A percentile compares a stretch with the other conserved stretches of the same genome.
phyloP scores from a whole-genome alignment of 1,140 invertebrate species.

The Panagrolaimus sp. region DNA sequence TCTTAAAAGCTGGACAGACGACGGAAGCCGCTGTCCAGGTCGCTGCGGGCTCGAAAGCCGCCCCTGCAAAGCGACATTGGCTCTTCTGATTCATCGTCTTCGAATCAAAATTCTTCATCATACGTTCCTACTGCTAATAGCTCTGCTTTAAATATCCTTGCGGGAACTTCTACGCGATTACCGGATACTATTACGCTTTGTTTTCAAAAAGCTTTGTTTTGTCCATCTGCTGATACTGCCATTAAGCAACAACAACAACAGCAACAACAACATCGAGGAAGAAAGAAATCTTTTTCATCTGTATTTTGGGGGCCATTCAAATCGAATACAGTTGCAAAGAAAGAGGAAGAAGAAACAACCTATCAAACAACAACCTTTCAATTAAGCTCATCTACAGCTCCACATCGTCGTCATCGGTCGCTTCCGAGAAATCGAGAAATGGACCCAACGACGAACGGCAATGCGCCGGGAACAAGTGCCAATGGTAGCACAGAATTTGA shows the following conservation, averaged over 20 bases:
- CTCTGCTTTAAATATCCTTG: constrained; percentile 12
- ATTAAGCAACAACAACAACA: neutral
- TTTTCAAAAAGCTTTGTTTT: constrained; percentile 26
- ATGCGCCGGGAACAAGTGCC: neutral
- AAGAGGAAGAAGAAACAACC: constrained; percentile 6
- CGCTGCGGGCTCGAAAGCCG: constrained; percentile 15
- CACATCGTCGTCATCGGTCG: neutral
- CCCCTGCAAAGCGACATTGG: constrained; percentile 7
- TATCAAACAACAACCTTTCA: neutral
- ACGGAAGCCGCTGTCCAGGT: constrained; percentile 10
- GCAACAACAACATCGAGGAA: too few species aligned
- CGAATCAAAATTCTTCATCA: neutral
- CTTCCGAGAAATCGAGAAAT: neutral
- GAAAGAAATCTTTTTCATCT: constrained; percentile 13
- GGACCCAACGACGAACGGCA: constrained; percentile 13
- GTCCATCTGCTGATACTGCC: constrained; percentile 5
- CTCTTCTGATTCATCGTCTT: neutral
- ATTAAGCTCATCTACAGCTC: neutral
- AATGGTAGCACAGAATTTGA: constrained; percentile 37
- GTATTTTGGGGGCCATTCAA: constrained; percentile 14
- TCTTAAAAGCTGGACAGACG: constrained; percentile 16
- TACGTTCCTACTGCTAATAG: neutral
- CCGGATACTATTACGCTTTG: constrained; percentile 23
- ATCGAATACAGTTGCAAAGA: neutral
- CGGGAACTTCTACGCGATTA: constrained; percentile 22